Evolutionary conservation across 2,888 invertebrate species (phyloP).

Genomic region (Candidula unifasciata): DNA sequence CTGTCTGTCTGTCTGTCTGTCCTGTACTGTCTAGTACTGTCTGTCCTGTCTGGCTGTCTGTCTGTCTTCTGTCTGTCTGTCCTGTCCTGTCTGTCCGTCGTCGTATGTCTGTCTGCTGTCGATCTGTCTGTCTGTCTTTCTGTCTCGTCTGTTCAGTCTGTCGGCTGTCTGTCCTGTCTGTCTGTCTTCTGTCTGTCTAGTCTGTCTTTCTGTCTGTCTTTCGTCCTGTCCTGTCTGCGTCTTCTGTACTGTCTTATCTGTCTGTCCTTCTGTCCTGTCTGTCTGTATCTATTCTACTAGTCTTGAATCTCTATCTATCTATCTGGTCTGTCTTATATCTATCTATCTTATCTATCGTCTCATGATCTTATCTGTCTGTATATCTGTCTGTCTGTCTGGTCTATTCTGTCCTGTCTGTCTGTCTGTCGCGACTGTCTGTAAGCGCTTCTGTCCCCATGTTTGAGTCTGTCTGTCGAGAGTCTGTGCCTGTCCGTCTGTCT

Average conservation of each 20-base stretch:
- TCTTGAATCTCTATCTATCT: not conserved
- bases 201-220: too few species aligned
- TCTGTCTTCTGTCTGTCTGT: not conserved
- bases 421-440: too few species aligned
- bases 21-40: not conserved
- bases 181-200: not conserved
- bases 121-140: not conserved
- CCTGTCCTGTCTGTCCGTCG: not conserved
- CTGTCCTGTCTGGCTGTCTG: not conserved
- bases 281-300: not conserved
- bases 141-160: too few species aligned
- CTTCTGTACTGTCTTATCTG: not conserved
- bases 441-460: not conserved
- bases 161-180: not conserved
- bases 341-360: too few species aligned
- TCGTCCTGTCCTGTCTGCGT: not conserved
- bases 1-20: too few species aligned
- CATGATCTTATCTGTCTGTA: too few species aligned
- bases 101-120: not conserved
- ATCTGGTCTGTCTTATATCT: not conserved
- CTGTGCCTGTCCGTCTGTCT: not conserved
- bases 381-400: not conserved
- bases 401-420: too few species aligned
- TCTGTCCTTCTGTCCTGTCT: not conserved
- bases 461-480: not conserved